Conservation (phyloP, 2,113 vertebrate genomes). For the Tychaedon coryphoeus region DNA sequence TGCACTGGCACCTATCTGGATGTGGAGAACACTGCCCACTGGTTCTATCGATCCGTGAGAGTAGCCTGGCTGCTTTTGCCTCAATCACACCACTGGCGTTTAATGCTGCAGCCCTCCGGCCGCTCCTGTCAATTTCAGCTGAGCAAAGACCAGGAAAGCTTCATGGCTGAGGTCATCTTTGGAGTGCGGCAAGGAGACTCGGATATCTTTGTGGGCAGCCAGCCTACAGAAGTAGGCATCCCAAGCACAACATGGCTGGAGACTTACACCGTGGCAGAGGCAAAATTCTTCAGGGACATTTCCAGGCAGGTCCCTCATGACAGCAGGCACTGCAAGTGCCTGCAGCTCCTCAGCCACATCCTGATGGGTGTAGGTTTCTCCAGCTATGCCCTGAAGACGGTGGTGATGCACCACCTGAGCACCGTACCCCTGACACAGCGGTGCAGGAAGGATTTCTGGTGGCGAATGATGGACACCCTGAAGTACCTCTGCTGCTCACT, state of each 20-base stretch:
- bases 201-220: background rate
- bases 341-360: too few species aligned
- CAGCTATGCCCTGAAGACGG: too few species aligned
- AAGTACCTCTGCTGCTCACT: background rate
- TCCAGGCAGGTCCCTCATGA: too few species aligned
- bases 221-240: background rate
- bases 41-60: rapidly evolving
- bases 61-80: background rate
- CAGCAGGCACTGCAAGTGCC: too few species aligned
- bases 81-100: background rate
- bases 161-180: background rate
- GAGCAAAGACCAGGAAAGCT: background rate
- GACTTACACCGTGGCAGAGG: background rate
- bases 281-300: too few species aligned
- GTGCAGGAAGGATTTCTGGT: background rate
- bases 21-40: background rate
- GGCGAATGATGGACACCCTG: background rate
- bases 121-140: background rate
- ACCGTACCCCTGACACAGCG: too few species aligned
- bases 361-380: too few species aligned
- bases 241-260: background rate
- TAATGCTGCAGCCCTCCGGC: background rate
- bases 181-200: background rate
- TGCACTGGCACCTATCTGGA: background rate
- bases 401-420: too few species aligned